Conservation (phyloP, 2,888 invertebrate species). For the Lagria hirta region DNA sequence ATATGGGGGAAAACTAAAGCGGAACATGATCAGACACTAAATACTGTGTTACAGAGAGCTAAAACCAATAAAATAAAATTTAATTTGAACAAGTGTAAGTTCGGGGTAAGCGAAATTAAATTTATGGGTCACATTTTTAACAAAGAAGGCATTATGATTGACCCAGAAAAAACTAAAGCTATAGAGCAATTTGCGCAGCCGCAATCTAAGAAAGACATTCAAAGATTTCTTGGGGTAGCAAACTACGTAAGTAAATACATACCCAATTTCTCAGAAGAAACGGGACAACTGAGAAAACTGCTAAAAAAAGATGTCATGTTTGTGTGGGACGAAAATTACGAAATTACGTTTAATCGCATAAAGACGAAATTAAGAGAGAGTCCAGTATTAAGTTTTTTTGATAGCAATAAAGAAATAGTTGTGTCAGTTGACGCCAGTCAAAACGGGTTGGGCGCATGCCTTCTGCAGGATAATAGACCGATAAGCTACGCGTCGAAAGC, state of each 20-base stretch:
- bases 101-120: slow-evolving; percentile 26
- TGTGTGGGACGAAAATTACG: slow-evolving; percentile 24
- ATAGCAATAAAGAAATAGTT: slow-evolving; percentile 16
- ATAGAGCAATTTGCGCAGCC: slow-evolving; percentile 32
- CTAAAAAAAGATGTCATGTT: slow-evolving; percentile 29
- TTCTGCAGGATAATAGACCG: slow-evolving; percentile 36
- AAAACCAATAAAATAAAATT: slow-evolving; percentile 29
- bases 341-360: slow-evolving; percentile 20
- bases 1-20: slow-evolving; percentile 18
- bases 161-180: slow-evolving; percentile 30
- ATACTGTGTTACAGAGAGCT: slow-evolving; percentile 29
- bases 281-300: slow-evolving; percentile 19
- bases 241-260: slow-evolving; percentile 35
- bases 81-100: slow-evolving; percentile 33
- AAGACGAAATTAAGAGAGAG: slow-evolving; percentile 18
- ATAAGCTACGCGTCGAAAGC: slow-evolving; percentile 28
- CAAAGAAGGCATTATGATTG: slow-evolving; percentile 26
- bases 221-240: slow-evolving; percentile 38
- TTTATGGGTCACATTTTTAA: slow-evolving; percentile 33
- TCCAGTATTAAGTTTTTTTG: slow-evolving; percentile 23
- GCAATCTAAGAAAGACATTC: slow-evolving; percentile 33
- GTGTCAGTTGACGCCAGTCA: slow-evolving; percentile 31
- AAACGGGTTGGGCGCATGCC: slow-evolving; percentile 29
- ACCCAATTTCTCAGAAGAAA: slow-evolving; percentile 26
- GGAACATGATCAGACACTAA: slow-evolving; percentile 27